Conservation (phyloP, 2,113 vertebrate species). For the Dasyprocta punctata region DNA sequence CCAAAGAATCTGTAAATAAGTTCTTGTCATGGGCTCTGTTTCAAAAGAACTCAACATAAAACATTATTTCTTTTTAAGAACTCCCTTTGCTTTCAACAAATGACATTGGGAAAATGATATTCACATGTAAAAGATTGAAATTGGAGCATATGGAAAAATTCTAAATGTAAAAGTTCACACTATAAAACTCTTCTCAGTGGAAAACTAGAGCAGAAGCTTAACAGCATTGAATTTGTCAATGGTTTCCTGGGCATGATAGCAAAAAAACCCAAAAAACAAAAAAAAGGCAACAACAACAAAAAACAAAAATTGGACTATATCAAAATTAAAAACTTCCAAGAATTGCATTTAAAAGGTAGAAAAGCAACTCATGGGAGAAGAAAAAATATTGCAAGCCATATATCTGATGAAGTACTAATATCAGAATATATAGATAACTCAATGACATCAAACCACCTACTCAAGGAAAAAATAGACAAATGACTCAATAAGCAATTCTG, state of each 20-base stretch:
- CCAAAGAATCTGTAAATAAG: not conserved
- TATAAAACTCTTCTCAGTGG: not conserved
- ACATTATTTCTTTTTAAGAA: not conserved
- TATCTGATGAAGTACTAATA: not conserved
- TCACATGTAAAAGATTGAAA: not conserved
- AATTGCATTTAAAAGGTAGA: not conserved
- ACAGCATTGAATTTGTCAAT: not conserved
- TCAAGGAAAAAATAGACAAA: not conserved
- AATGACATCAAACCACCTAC: not conserved
- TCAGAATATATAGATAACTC: not conserved
- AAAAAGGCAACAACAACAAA: not conserved
- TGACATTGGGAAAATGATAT: not conserved
- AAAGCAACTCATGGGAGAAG: not conserved
- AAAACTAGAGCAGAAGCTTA: not conserved
- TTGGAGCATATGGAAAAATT: not conserved
- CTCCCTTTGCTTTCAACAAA: not conserved
- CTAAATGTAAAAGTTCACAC: not conserved
- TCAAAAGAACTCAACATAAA: not conserved
- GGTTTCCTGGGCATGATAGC: not conserved
- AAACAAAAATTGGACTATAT: not conserved
- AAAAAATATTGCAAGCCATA: not conserved
- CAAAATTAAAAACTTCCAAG: not conserved
- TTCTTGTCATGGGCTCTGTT: not conserved
- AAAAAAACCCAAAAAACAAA: not conserved
- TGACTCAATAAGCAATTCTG: not conserved